phyloP scores from a whole-genome alignment of 2,888 invertebrate species.

The Leptinotarsa tumamoca region DNA sequence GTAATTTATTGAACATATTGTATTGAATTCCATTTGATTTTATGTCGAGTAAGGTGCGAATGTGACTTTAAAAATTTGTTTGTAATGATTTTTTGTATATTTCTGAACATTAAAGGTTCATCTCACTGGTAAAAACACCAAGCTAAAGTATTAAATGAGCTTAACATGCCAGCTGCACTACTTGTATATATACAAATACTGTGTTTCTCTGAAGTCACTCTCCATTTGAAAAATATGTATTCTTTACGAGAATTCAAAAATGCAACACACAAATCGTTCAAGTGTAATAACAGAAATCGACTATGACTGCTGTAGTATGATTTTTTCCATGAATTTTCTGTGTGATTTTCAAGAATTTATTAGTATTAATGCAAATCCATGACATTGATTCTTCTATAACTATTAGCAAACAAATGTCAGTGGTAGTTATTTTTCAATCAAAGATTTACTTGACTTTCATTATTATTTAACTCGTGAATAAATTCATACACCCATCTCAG shows the following conservation, averaged over 20 bases:
- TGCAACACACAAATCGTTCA: not conserved
- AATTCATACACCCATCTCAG: too few species aligned
- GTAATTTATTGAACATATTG: constrained; percentile 30
- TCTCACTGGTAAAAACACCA: constrained; percentile 66
- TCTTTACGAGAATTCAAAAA: not conserved
- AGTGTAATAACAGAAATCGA: not conserved
- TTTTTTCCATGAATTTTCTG: too few species aligned
- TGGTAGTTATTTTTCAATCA: too few species aligned
- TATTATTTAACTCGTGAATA: too few species aligned
- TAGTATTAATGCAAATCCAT: too few species aligned
- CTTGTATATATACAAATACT: constrained; percentile 40
- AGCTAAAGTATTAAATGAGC: constrained; percentile 62
- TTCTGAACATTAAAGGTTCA: constrained; percentile 58
- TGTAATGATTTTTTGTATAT: constrained; percentile 54
- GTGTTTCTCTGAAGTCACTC: constrained; percentile 46
- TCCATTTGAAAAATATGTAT: not conserved
- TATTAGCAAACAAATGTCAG: too few species aligned
- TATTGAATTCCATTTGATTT: constrained; percentile 25
- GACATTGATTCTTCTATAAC: too few species aligned
- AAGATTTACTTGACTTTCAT: too few species aligned
- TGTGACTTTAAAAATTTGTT: constrained; percentile 38
- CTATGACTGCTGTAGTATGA: too few species aligned
- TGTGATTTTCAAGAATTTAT: too few species aligned
- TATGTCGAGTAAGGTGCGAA: constrained; percentile 16
- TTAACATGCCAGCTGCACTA: constrained; percentile 61